phyloP scores from a whole-genome alignment of 2,888 invertebrate species.

The Vesta saturnalis region DNA sequence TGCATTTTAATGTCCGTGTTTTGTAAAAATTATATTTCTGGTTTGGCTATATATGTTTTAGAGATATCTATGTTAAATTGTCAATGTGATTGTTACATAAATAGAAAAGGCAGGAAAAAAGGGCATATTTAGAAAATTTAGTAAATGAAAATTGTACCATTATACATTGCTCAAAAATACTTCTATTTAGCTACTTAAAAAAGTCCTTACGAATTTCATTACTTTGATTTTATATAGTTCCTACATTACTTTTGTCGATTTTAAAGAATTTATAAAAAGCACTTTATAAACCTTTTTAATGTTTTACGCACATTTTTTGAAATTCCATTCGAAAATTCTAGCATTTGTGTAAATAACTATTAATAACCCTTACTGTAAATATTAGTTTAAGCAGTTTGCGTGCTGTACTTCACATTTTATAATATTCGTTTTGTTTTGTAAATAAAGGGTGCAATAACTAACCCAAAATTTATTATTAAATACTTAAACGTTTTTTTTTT shows the following conservation, averaged over 20 bases:
- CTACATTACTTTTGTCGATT: slow-evolving; percentile 38
- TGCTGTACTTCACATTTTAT: slow-evolving; percentile 7
- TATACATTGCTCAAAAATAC: slow-evolving; percentile 18
- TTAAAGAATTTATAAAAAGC: slow-evolving; percentile 20
- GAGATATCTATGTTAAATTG: too few species aligned
- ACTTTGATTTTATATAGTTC: slow-evolving; percentile 38
- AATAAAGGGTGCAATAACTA: slow-evolving; percentile 43
- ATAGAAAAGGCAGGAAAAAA: slow-evolving; percentile 17
- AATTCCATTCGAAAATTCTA: slow-evolving; percentile 10
- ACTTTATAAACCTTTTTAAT: slow-evolving; percentile 11
- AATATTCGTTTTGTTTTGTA: slow-evolving; percentile 24
- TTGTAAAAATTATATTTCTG: too few species aligned
- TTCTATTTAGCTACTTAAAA: too few species aligned
- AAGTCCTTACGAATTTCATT: slow-evolving; percentile 27
- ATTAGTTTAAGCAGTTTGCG: slow-evolving; percentile 18
- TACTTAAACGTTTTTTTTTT: slow-evolving; percentile 21
- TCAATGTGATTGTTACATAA: slow-evolving; percentile 16
- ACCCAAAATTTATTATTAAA: slow-evolving; percentile 35
- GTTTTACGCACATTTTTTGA: background rate
- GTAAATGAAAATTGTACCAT: background rate
- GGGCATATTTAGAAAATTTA: slow-evolving; percentile 5
- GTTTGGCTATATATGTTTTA: too few species aligned
- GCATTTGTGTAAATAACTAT: slow-evolving; percentile 21
- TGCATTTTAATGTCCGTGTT: too few species aligned
- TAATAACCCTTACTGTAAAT: slow-evolving; percentile 22